A percentile compares a stretch with the other conserved stretches of the same genome.
Conservation (phyloP, 2,888 invertebrate genomes). For the Polydrusus pterygomalis region DNA sequence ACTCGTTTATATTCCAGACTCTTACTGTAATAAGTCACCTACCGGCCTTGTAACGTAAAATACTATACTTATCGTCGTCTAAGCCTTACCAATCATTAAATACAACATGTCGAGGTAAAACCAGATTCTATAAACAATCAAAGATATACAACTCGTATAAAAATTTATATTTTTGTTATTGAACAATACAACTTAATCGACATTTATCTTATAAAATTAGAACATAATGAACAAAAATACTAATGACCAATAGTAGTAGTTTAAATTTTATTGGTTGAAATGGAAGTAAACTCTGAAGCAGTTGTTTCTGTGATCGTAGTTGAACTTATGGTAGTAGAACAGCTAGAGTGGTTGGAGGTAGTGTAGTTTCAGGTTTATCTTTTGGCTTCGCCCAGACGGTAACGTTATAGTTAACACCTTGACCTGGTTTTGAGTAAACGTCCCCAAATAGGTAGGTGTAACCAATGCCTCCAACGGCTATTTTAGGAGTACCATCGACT, state of each 20-base stretch:
- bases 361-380: neutral
- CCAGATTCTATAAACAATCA: too few species aligned
- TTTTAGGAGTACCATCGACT: neutral
- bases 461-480: conserved; percentile 1
- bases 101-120: too few species aligned
- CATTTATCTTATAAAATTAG: neutral
- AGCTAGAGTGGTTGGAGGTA: neutral
- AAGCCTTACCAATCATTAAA: too few species aligned
- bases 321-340: too few species aligned
- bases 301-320: conserved; percentile 27
- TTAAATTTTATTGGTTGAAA: neutral
- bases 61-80: too few species aligned
- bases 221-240: neutral
- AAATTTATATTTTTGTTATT: too few species aligned
- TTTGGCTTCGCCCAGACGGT: neutral
- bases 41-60: too few species aligned
- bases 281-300: neutral
- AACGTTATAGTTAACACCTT: conserved; percentile 8
- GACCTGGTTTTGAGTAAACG: neutral
- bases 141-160: too few species aligned
- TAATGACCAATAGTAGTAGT: neutral
- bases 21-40: too few species aligned
- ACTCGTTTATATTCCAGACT: too few species aligned
- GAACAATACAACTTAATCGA: neutral
- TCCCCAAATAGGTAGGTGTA: neutral